Conservation (phyloP, 1,140 invertebrate species). For the Drosophila bipectinata region DNA sequence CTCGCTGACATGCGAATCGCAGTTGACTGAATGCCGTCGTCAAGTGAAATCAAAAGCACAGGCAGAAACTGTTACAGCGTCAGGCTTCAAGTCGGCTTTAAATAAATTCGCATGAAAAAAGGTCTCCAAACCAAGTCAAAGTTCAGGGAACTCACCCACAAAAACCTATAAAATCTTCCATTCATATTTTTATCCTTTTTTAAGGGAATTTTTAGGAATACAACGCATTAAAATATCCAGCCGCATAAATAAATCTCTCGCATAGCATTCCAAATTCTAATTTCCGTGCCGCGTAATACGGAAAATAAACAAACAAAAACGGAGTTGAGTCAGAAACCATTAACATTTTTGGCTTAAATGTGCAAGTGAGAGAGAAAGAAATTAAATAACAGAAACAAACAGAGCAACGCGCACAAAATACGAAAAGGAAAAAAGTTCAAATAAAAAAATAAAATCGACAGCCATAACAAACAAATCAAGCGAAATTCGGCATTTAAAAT, state of each 20-base stretch:
- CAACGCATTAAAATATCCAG: constrained; percentile 39
- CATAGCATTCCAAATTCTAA: constrained; percentile 52
- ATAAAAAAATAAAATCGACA: constrained; percentile 23
- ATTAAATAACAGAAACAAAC: constrained; percentile 56
- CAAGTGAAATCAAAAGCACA: constrained; percentile 80
- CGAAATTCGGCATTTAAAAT: constrained; percentile 75
- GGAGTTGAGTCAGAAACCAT: constrained; percentile 52
- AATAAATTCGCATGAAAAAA: constrained; percentile 12
- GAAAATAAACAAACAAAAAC: constrained; percentile 50
- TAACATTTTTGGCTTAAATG: constrained; percentile 65
- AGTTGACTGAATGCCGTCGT: constrained; percentile 69
- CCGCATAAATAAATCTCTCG: constrained; percentile 42
- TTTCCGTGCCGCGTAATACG: constrained; percentile 54
- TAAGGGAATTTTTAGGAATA: constrained; percentile 16
- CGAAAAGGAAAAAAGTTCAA: constrained; percentile 14
- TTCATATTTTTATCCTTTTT: constrained; percentile 23
- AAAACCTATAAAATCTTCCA: constrained; percentile 8
- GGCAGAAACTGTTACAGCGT: neutral
- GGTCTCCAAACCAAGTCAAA: constrained; percentile 12
- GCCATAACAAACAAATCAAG: constrained; percentile 53
- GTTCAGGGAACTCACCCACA: constrained; percentile 13
- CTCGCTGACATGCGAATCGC: constrained; percentile 74
- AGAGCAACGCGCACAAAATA: constrained; percentile 1
- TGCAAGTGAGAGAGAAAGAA: constrained; percentile 34
- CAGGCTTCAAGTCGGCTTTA: constrained; percentile 19